Conservation (phyloP, 1,140 invertebrate species). For the Ips nitidus region DNA sequence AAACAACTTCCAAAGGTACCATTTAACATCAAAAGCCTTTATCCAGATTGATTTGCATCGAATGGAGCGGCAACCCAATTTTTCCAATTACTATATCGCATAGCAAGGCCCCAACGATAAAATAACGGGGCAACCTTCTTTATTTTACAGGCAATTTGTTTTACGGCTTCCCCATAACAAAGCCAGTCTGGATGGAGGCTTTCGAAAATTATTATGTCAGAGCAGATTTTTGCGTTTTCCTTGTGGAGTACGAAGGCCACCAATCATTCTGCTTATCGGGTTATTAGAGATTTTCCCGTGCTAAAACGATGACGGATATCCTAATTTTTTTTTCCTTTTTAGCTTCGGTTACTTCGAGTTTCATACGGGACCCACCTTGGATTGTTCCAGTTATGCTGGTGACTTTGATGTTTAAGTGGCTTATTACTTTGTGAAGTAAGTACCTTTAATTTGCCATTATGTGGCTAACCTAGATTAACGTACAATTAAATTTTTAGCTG, state of each 20-base stretch:
- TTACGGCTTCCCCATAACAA: conserved; percentile 1
- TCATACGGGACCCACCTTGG: not conserved
- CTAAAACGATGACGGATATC: too few species aligned
- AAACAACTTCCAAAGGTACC: conserved; percentile 41
- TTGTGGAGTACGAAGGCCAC: not conserved
- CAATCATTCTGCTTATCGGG: not conserved
- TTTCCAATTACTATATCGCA: too few species aligned
- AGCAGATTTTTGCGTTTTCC: not conserved
- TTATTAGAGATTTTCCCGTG: too few species aligned
- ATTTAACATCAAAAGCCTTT: not conserved
- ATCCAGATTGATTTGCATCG: too few species aligned
- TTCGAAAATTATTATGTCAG: conserved; percentile 4
- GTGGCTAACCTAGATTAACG: too few species aligned
- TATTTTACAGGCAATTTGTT: conserved; percentile 5
- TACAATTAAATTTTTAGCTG: too few species aligned
- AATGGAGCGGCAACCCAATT: too few species aligned
- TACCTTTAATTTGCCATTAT: too few species aligned
- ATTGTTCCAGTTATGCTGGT: too few species aligned
- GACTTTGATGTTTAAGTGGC: too few species aligned
- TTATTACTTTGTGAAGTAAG: too few species aligned
- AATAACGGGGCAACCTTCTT: not conserved
- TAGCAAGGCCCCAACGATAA: not conserved
- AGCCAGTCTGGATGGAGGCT: not conserved
- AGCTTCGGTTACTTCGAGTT: not conserved
- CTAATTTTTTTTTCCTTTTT: too few species aligned